phyloP scores from a whole-genome alignment of 2,113 vertebrate genomes.

The Myotis yumanensis region DNA sequence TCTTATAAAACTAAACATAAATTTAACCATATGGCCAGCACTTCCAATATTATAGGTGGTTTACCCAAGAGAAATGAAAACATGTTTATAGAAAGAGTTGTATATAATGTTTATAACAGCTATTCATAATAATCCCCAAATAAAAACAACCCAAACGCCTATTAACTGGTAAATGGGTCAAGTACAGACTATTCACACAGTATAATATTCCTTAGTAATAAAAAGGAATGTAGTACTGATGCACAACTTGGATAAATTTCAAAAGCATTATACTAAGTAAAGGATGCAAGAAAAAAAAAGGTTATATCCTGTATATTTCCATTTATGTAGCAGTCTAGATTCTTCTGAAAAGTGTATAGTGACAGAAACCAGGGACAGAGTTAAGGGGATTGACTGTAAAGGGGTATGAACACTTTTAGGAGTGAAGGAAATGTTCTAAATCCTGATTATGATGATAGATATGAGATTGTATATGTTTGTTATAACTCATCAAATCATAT shows the following conservation, averaged over 20 bases:
- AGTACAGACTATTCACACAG: neutral
- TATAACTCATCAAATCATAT: neutral
- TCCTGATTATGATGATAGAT: neutral
- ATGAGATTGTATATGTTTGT: neutral
- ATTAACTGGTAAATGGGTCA: neutral
- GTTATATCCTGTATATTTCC: neutral
- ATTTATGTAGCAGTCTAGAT: neutral
- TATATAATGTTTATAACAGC: neutral
- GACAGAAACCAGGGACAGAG: neutral
- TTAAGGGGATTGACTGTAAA: neutral
- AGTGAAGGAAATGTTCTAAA: neutral
- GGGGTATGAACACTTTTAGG: neutral
- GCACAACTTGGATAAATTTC: neutral
- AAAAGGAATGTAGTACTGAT: neutral
- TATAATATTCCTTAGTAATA: neutral
- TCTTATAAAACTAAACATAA: neutral
- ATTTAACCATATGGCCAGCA: neutral
- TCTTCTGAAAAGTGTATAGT: neutral
- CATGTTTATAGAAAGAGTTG: neutral
- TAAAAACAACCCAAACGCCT: neutral
- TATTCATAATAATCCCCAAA: neutral
- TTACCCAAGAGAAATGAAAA: neutral
- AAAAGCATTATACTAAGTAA: neutral
- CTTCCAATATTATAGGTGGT: neutral
- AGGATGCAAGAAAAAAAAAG: neutral